Conservation (phyloP, 2,797 vertebrate species). For the Coccyzus lansbergi region DNA sequence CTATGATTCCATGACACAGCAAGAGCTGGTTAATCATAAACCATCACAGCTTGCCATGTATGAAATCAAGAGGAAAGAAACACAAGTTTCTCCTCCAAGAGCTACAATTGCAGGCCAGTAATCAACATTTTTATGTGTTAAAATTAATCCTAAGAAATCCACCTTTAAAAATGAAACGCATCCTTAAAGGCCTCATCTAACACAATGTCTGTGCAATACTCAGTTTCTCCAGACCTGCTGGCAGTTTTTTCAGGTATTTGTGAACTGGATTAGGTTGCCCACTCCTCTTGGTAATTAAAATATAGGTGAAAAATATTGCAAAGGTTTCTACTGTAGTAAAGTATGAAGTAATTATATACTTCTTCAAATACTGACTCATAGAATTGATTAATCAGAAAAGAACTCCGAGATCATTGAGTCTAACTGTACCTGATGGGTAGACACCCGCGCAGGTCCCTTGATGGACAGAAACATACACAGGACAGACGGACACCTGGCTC, state of each 20-base stretch:
- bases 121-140: background rate
- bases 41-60: background rate
- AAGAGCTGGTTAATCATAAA: background rate
- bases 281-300: background rate
- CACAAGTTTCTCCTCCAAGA: background rate
- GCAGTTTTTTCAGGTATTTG: background rate
- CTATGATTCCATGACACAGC: too few relatives aligned
- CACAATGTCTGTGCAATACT: rapidly evolving
- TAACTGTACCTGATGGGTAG: too few relatives aligned
- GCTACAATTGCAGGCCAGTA: background rate
- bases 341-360: too few relatives aligned
- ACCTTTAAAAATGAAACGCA: background rate
- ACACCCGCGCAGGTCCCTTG: too few relatives aligned
- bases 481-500: too few relatives aligned
- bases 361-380: background rate
- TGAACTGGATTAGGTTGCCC: background rate
- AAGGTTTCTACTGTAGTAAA: background rate
- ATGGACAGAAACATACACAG: too few relatives aligned
- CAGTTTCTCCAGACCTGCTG: rapidly evolving
- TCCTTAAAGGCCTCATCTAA: background rate
- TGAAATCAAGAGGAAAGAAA: background rate
- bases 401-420: too few relatives aligned
- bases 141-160: background rate
- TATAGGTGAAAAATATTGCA: background rate
- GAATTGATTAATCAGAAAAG: too few relatives aligned